These are phyloP conservation scores for Taenioides sp. DNA, from an alignment of 2,797 vertebrate genomes.

Conservation along the genomic window DNA sequence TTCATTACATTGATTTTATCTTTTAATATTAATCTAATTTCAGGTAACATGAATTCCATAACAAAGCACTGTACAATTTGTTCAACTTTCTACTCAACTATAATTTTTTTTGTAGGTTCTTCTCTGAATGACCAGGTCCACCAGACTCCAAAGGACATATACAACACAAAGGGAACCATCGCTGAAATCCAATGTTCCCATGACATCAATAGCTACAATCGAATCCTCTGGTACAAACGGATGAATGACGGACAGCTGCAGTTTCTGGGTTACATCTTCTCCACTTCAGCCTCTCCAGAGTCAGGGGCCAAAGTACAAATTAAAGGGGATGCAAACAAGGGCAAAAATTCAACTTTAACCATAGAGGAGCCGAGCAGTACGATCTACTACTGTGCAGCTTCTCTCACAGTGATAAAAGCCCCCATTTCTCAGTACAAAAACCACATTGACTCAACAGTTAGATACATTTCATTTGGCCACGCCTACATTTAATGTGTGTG, in stretches of 20 bases:
- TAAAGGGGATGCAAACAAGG: slow-evolving; percentile 19
- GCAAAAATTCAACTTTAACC: slow-evolving; percentile 24
- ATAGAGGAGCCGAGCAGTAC: slow-evolving; percentile 38
- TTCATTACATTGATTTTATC: slow-evolving; percentile 10
- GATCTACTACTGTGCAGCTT: slow-evolving; percentile 57
- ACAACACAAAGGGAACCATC: neutral
- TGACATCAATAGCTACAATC: neutral
- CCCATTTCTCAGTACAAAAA: slow-evolving; percentile 42
- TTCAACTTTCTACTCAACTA: neutral
- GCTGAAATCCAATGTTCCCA: slow-evolving; percentile 47
- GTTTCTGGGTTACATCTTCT: slow-evolving; percentile 35
- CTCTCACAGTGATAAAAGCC: slow-evolving; percentile 34
- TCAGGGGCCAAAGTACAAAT: slow-evolving; percentile 11
- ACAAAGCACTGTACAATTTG: too few relatives aligned
- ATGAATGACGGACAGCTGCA: slow-evolving; percentile 14
- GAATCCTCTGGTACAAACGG: slow-evolving; percentile 62
- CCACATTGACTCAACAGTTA: slow-evolving; percentile 1
- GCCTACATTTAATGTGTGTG: neutral
- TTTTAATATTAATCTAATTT: slow-evolving; percentile 11
- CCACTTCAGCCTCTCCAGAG: neutral
- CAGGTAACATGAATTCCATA: slow-evolving; percentile 22
- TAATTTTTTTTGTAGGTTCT: slow-evolving; percentile 18
- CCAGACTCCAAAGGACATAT: slow-evolving; percentile 42
- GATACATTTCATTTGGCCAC: slow-evolving; percentile 10
- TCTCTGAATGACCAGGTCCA: slow-evolving; percentile 30